A percentile compares a stretch with the other conserved stretches of the same genome.
Evolutionary conservation across 2,113 vertebrate genomes (phyloP).

Genomic region (Oncorhynchus tshawytscha): DNA sequence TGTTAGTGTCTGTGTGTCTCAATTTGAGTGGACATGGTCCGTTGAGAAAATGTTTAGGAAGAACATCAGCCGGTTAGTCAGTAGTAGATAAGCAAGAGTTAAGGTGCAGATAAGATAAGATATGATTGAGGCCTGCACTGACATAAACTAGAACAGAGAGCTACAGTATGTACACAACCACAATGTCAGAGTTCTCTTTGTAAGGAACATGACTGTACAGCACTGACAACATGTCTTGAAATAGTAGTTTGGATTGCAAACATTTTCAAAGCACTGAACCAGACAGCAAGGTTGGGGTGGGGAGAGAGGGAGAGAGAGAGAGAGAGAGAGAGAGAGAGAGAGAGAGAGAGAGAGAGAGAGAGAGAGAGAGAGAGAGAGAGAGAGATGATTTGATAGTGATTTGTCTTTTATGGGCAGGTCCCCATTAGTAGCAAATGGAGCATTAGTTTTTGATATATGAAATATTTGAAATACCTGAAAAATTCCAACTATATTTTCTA

Average conservation of each 20-base stretch:
- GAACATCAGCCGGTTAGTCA: conserved; percentile 25
- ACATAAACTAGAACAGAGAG: conserved; percentile 20
- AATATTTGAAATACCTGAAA: background rate
- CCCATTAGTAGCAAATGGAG: background rate
- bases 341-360: too few species aligned
- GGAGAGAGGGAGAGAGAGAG: too few species aligned
- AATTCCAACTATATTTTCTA: background rate
- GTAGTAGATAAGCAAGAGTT: background rate
- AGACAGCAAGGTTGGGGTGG: too few species aligned
- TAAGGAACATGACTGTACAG: background rate
- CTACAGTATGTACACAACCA: conserved; percentile 2
- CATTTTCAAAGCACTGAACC: background rate
- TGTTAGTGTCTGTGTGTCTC: conserved; percentile 2
- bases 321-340: too few species aligned
- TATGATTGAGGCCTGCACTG: conserved; percentile 2
- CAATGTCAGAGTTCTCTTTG: background rate
- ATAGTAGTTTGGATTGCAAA: too few species aligned
- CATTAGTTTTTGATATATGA: background rate
- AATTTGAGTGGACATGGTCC: background rate
- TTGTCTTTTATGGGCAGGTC: background rate
- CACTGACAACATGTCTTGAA: conserved; percentile 8
- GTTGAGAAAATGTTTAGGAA: conserved; percentile 30
- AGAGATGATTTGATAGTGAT: too few species aligned
- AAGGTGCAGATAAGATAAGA: conserved; percentile 34
- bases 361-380: too few species aligned